Conservation (phyloP, 2,888 invertebrate species). For the Andricus quercusramuli region DNA sequence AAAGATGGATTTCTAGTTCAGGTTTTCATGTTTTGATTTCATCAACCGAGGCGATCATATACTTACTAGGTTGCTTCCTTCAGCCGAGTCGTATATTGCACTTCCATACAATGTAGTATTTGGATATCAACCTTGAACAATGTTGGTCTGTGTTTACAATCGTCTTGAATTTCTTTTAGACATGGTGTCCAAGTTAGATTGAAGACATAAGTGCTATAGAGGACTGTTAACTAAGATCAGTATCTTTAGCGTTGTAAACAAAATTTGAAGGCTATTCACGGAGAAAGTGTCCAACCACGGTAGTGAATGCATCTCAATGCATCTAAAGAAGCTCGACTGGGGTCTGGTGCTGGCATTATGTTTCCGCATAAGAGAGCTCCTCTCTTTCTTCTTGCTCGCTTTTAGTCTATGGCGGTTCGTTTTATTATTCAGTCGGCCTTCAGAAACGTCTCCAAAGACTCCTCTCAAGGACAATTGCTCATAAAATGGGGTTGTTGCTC, state of each 20-base stretch:
- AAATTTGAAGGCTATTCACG: constrained; percentile 22
- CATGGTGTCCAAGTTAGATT: no score
- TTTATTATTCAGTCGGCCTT: constrained; percentile 38
- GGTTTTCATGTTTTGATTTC: no score
- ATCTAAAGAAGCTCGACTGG: constrained; percentile 30
- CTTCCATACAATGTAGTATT: no score
- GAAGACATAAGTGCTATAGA: background rate
- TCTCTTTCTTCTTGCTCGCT: constrained; percentile 27
- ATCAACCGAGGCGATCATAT: no score
- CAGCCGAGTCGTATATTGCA: no score
- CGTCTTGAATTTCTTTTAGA: no score
- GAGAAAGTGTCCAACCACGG: constrained; percentile 13
- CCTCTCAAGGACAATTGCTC: constrained; percentile 37
- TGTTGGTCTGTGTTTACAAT: no score
- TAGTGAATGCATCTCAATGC: constrained; percentile 27
- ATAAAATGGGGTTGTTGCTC: constrained; percentile 38
- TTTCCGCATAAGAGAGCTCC: constrained; percentile 38
- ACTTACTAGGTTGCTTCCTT: no score
- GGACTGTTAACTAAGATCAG: background rate
- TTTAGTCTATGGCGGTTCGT: constrained; percentile 30
- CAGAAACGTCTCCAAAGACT: constrained; percentile 38
- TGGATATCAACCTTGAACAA: no score
- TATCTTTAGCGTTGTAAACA: background rate
- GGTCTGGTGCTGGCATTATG: constrained; percentile 28
- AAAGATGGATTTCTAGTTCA: no score